Percentiles rank a stretch among this genome's conserved stretches.
Conservation (phyloP, 2,113 vertebrate genomes). For the Thryonomys swinderianus region DNA sequence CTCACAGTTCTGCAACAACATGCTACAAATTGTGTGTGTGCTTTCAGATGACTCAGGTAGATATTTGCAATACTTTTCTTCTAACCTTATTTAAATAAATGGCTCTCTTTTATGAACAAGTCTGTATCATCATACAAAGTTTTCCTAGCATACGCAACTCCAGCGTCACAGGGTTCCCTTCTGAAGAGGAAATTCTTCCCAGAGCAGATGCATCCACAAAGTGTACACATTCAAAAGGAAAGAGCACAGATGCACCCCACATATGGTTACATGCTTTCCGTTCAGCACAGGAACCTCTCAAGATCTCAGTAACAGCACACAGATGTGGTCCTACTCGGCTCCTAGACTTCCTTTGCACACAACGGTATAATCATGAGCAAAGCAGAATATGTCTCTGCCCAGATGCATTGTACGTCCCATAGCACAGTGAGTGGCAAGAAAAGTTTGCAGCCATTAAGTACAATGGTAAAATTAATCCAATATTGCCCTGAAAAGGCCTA, state of each 20-base stretch:
- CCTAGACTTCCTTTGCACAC: neutral
- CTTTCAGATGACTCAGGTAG: constrained; percentile 7
- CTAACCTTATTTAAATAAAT: neutral
- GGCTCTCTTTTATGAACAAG: neutral
- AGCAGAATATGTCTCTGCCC: neutral
- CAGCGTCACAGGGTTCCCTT: neutral
- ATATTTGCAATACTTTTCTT: constrained; percentile 21
- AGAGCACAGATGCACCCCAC: neutral
- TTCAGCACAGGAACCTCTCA: neutral
- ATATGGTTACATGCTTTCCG: neutral
- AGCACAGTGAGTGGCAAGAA: neutral
- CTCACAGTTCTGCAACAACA: neutral
- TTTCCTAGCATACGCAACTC: neutral
- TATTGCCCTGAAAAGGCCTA: neutral
- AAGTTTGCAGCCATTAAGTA: neutral
- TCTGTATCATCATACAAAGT: neutral
- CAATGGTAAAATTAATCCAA: neutral
- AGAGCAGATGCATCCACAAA: neutral
- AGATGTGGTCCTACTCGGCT: neutral
- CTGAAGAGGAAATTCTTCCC: constrained; percentile 25
- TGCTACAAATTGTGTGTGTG: neutral
- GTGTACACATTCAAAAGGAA: neutral
- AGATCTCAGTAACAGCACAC: neutral
- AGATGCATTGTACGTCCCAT: neutral
- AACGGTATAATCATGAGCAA: rapidly evolving